Conservation (phyloP, 2,888 invertebrate genomes). For the Acleris laterana region DNA sequence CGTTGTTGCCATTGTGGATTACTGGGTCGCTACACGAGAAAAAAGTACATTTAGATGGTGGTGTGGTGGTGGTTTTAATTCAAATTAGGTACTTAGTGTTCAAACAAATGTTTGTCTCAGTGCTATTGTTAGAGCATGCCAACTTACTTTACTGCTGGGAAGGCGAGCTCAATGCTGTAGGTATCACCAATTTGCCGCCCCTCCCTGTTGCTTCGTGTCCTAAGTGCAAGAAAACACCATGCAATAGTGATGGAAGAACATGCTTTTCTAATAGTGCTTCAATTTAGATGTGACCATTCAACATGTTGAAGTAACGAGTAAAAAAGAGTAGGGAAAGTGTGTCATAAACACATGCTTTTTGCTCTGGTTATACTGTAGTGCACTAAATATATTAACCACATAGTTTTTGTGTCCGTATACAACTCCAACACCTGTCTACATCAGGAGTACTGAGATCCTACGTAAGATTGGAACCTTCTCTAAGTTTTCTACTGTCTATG, state of each 20-base stretch:
- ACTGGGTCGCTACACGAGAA: conserved; percentile 91
- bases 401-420: conserved; percentile 39
- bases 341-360: conserved; percentile 44
- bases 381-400: conserved; percentile 38
- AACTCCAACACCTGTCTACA: conserved; percentile 44
- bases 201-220: conserved; percentile 88
- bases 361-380: conserved; percentile 38
- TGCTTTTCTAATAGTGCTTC: conserved; percentile 51
- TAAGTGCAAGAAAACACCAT: conserved; percentile 85
- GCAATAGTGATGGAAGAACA: conserved; percentile 79
- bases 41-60: neutral
- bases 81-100: neutral
- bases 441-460: conserved; percentile 11
- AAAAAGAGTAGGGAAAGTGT: conserved; percentile 11
- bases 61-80: neutral
- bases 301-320: conserved; percentile 8
- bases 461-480: neutral
- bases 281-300: conserved; percentile 16
- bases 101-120: conserved; percentile 29
- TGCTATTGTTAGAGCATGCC: conserved; percentile 60
- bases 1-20: conserved; percentile 93
- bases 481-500: conserved; percentile 20
- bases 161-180: conserved; percentile 95
- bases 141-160: conserved; percentile 96
- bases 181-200: conserved; percentile 95